Conservation (phyloP, 1,140 invertebrate genomes). For the Dreissena rostriformis region DNA sequence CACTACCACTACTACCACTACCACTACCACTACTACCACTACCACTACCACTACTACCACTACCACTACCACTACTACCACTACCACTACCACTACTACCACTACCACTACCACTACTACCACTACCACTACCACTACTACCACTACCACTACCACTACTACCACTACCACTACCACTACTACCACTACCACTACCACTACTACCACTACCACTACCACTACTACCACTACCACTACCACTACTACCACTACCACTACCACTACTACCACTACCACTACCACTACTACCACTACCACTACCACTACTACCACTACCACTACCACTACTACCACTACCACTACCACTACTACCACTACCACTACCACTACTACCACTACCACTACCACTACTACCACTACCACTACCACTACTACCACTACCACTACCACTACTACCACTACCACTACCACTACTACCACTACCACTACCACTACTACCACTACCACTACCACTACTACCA, state of each 20-base stretch:
- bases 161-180: constrained; percentile 20
- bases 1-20: background rate
- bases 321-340: background rate
- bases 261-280: background rate
- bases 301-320: background rate
- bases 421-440: background rate
- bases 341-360: constrained; percentile 5
- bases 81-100: background rate
- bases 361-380: constrained; percentile 9
- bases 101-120: background rate
- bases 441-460: background rate
- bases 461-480: background rate
- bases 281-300: background rate
- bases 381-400: background rate
- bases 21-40: background rate
- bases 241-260: background rate
- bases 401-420: constrained; percentile 5
- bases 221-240: background rate
- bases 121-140: constrained; percentile 9
- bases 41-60: constrained; percentile 3
- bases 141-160: constrained; percentile 6
- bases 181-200: background rate
- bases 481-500: background rate
- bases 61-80: background rate
- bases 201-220: background rate